These are phyloP conservation scores for Ladona fulva DNA, from an alignment of 1,140 invertebrate genomes.

Conservation along the genomic window DNA sequence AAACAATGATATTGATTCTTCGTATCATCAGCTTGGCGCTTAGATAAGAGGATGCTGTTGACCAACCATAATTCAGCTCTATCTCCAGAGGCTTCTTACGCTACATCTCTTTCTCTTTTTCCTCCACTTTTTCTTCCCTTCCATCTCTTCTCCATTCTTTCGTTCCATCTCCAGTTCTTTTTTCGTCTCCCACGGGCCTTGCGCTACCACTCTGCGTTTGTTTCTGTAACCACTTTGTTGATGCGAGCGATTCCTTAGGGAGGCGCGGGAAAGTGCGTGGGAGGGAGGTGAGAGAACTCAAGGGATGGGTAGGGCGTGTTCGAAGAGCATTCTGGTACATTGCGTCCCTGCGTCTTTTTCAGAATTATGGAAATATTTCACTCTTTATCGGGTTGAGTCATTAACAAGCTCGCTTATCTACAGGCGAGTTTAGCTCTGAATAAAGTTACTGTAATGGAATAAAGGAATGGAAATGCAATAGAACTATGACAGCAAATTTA, in stretches of 20 bases:
- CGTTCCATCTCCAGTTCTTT: neutral
- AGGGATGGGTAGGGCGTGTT: neutral
- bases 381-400: neutral
- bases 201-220: neutral
- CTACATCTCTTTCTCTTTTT: neutral
- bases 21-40: too few relatives aligned
- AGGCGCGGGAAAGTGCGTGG: neutral
- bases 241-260: neutral
- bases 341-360: neutral
- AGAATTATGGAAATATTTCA: neutral
- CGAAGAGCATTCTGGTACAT: neutral
- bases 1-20: too few relatives aligned
- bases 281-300: neutral
- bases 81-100: neutral
- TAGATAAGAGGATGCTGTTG: too few relatives aligned
- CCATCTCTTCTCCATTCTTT: neutral
- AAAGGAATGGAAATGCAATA: too few relatives aligned
- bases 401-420: too few relatives aligned
- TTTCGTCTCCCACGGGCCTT: neutral
- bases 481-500: too few relatives aligned
- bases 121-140: neutral
- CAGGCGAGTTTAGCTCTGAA: too few relatives aligned
- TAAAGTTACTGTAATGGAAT: too few relatives aligned
- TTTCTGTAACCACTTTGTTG: neutral
- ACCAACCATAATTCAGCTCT: neutral